phyloP scores from a whole-genome alignment of 2,888 invertebrate genomes.

The Sarcophaga subvicina region DNA sequence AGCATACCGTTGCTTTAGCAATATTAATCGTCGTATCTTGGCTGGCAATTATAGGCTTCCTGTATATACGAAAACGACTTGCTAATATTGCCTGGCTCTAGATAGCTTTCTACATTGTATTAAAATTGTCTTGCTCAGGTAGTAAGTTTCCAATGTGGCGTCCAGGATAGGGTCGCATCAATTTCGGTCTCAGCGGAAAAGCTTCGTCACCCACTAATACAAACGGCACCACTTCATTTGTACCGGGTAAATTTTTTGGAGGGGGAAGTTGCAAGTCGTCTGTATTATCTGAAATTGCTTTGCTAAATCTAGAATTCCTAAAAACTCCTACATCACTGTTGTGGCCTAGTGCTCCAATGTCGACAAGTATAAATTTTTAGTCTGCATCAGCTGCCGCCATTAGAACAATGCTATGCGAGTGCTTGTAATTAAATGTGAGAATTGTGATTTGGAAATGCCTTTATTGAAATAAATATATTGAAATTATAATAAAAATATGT shows the following conservation, averaged over 20 bases:
- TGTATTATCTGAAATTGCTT: conserved; percentile 14
- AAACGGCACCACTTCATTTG: conserved; percentile 10
- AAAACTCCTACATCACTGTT: conserved; percentile 4
- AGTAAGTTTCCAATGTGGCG: neutral
- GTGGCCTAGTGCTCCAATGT: conserved; percentile 15
- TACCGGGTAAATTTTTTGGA: conserved; percentile 16
- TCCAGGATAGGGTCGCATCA: conserved; percentile 17
- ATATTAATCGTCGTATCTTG: conserved; percentile 24
- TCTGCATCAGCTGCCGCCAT: too few species aligned
- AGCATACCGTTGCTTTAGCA: conserved; percentile 26
- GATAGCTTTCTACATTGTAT: neutral
- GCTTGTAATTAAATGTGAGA: neutral
- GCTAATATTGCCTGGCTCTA: conserved; percentile 12
- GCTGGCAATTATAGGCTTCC: conserved; percentile 40
- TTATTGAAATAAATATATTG: conserved; percentile 13
- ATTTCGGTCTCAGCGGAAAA: neutral
- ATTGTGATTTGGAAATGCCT: conserved; percentile 14
- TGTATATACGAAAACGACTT: conserved; percentile 14
- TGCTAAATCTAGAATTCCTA: neutral
- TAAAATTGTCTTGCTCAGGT: conserved; percentile 13
- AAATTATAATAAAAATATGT: neutral
- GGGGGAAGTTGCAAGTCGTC: conserved; percentile 13
- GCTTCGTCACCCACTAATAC: neutral
- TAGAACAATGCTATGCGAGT: too few species aligned
- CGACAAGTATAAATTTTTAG: neutral